Percentiles rank a stretch among this genome's conserved stretches.
These are phyloP conservation scores for Lates calcarifer DNA, from an alignment of 2,113 vertebrate species.

Conservation along the genomic window DNA sequence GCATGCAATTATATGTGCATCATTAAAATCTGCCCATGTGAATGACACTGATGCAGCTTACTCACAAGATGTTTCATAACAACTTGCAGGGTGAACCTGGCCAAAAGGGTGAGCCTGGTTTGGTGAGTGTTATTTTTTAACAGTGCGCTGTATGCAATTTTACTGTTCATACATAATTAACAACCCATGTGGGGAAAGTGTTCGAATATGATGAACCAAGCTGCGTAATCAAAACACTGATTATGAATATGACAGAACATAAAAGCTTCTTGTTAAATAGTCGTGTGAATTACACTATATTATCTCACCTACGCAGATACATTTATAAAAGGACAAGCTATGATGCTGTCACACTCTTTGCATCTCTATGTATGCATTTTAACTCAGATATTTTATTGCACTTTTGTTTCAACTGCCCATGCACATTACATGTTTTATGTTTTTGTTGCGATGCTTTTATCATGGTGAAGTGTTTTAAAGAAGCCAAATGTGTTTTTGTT, in stretches of 20 bases:
- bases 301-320: not conserved
- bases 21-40: not conserved
- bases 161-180: not conserved
- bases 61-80: constrained; percentile 14
- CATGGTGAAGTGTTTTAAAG: not conserved
- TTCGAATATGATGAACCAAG: not conserved
- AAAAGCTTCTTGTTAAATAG: not conserved
- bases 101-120: constrained; percentile 77
- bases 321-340: not conserved
- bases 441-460: not conserved
- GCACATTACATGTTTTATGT: not conserved
- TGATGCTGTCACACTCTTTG: not conserved
- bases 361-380: not conserved
- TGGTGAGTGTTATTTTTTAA: constrained; percentile 65
- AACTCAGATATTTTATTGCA: not conserved
- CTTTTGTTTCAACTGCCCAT: not conserved
- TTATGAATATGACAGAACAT: not conserved
- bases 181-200: not conserved
- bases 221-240: not conserved
- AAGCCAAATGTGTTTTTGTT: not conserved
- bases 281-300: not conserved
- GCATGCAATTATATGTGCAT: not conserved
- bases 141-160: not conserved
- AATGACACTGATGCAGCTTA: not conserved
- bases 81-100: constrained; percentile 83